Base-by-base conservation (phyloP, 2,888 invertebrate species). In the Epirrhoe tristata region DNA sequence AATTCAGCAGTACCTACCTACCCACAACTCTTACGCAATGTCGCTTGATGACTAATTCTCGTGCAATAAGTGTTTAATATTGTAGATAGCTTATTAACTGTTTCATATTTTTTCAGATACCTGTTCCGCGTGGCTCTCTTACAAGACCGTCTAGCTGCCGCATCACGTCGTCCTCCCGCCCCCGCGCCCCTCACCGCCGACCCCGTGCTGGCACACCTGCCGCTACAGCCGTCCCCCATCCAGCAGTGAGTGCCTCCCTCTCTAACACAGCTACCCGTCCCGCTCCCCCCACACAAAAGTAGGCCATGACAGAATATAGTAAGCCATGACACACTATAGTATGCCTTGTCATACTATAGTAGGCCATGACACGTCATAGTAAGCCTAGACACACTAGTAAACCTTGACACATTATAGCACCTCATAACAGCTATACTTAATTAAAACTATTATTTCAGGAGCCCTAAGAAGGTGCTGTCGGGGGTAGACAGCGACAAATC, bases 71-170 rank as follows among this genome's bases (percentile, higher is more conserved):
- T 24, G 24, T 24, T 24, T 24, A 24, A 3, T 24, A 24, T 24
- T 24, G 24, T 24, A 24, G 24, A 24, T 24, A 24, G 24, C 12
- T 10, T 31, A 39, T 6, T 7, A 34, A 10, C 48, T 48, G 24
- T 12, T 52, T 1, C 17, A 43, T 52, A 16, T 8, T 10, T 50
- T 74, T 69, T 0, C 78, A 95, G 95, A 57, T 98, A 97, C 85
- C 94, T 97, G 79, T 98, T 97, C 91, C 96, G 96, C 81, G 96
- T 97, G 80, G 96, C 97, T n/a, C 88, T 97, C 55, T 88, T 97
- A 1, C 96, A 97, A 79, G 95, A 96, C 85, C 95, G 96, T 2
- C 93, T 97, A 76, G 96, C 96, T 6, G 95, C 96, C 36, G 94
- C 95, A 68, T 93, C 96, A 58, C 95, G 95, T 51, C 86, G 94